Conservation (phyloP, 2,888 invertebrate species). For the Trichopria drosophilae region DNA sequence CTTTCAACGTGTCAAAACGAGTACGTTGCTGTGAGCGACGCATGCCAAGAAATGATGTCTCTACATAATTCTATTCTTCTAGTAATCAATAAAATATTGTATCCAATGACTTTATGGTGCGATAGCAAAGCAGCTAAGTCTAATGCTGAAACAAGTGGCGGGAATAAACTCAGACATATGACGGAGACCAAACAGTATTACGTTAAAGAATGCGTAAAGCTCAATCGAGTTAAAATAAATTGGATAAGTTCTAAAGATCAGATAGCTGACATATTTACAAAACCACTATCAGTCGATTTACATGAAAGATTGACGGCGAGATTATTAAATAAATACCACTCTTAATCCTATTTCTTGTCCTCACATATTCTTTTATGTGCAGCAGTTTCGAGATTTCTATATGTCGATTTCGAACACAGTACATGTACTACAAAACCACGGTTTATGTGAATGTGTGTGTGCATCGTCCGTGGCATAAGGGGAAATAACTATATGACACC, state of each 20-base stretch:
- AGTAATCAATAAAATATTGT: neutral
- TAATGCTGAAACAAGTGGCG: slow-evolving; percentile 20
- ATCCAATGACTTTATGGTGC: neutral
- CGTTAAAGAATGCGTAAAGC: no score
- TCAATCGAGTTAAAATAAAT: slow-evolving; percentile 21
- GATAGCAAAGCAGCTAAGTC: slow-evolving; percentile 29
- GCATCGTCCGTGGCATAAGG: no score
- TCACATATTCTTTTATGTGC: no score
- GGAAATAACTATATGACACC: no score
- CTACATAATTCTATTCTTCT: neutral
- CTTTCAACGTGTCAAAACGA: neutral
- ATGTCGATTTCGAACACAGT: no score
- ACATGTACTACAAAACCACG: no score
- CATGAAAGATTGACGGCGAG: slow-evolving; percentile 12
- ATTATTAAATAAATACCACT: no score
- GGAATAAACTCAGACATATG: slow-evolving; percentile 26
- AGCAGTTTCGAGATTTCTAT: no score
- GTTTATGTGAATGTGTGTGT: no score
- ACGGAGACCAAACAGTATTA: slow-evolving; percentile 25
- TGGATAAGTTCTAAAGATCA: slow-evolving; percentile 32
- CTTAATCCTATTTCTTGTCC: no score
- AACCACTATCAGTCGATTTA: slow-evolving; percentile 17
- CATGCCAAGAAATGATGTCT: no score
- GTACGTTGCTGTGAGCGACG: no score
- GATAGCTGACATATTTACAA: slow-evolving; percentile 31